Evolutionary conservation across 2,888 invertebrate genomes (phyloP), one percentile per base, ranked within the genome.

Genomic region (Aphelenchoides bicaudatus): DNA sequence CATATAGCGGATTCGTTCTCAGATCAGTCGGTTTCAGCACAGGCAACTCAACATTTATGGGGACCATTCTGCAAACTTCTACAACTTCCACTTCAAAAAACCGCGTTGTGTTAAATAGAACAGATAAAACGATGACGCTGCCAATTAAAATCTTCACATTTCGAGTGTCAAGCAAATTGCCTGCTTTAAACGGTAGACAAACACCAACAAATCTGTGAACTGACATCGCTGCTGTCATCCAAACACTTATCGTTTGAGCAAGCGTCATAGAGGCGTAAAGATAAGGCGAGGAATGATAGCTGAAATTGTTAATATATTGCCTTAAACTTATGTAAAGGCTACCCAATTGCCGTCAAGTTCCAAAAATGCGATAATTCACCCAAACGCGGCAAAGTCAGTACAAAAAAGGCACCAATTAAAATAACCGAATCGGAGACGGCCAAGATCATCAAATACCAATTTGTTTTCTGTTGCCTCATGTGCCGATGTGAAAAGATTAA

Each of bases 171-270:
- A 82, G 80, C 75, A 81, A 78, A 34, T 67, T 69, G 21, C 79
- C 75, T 1, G 82, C 80, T 57, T 77, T 74, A 27, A 82, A 73
- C 1, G 82, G 82, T 58, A 81, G 78, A 51, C 80, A 80, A 3
- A 82, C 81, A 28, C 72, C 74, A 39, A 75, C 56, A 83, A 91
- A 96, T 55, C 94, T 85, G 81, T 93, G 93, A 74, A 91, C 83
- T 1, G 85, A 85, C 61, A 85, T 85, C 3, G 84, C 83, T 48
- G 85, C 81, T 1, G 85, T 86, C 78, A 94, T 70, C 70, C 69
- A 71, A 19, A 72, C 71, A 34, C 62, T 62, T 19, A 65, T 56
- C 5, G 71, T 71, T 37, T 71, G 73, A 6, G 70, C 72, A 27
- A 63, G 50, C 10, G 67, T 56, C 65, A 70, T 69, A 21, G 65